Conservation (phyloP, 1,140 invertebrate species). For the Habropoda laboriosa region DNA sequence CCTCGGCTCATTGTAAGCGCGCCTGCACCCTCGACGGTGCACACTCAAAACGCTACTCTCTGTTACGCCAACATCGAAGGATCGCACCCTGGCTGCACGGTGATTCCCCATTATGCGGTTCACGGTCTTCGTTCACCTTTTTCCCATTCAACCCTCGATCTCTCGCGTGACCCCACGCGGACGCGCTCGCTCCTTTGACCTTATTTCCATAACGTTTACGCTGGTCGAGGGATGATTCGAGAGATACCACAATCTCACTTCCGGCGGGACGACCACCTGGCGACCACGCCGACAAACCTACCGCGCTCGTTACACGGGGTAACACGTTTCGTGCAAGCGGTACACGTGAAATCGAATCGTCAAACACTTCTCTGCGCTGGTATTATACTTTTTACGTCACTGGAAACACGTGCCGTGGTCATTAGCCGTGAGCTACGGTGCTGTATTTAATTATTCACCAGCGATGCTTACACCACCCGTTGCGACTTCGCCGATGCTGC, state of each 20-base stretch:
- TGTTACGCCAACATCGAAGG: constrained; percentile 20
- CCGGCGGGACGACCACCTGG: constrained; percentile 72
- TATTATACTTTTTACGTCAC: constrained; percentile 27
- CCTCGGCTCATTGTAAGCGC: constrained; percentile 34
- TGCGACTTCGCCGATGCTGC: background rate
- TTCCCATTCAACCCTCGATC: constrained; percentile 25
- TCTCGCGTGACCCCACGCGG: constrained; percentile 46
- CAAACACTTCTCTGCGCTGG: constrained; percentile 43
- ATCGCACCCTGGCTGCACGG: constrained; percentile 33
- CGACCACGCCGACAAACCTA: constrained; percentile 56
- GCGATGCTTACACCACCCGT: background rate
- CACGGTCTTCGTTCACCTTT: constrained; percentile 35
- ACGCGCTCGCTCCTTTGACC: constrained; percentile 64
- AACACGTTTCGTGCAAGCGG: constrained; percentile 9
- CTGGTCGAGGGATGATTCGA: constrained; percentile 30
- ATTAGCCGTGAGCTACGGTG: constrained; percentile 20
- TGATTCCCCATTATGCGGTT: constrained; percentile 67
- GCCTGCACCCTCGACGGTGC: constrained; percentile 49
- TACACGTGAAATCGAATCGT: constrained; percentile 17
- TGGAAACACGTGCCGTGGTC: constrained; percentile 56
- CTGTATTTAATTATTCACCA: constrained; percentile 33
- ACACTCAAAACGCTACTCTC: constrained; percentile 30
- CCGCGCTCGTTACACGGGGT: constrained; percentile 58
- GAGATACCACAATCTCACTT: constrained; percentile 74
- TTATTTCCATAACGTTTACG: constrained; percentile 73